phyloP scores from a whole-genome alignment of 1,140 invertebrate genomes.

The Apis florea region DNA sequence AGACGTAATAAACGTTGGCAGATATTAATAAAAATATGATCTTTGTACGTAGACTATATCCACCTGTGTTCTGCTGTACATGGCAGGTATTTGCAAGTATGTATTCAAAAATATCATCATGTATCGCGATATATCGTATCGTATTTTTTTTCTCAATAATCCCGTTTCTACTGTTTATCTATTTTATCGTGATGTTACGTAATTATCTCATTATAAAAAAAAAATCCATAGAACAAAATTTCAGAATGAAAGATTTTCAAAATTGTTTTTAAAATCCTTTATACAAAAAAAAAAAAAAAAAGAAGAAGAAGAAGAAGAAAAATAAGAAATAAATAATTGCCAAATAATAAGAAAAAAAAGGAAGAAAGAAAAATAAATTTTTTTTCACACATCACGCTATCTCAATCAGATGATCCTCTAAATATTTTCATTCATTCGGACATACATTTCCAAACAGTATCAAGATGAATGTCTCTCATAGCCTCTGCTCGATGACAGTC shows the following conservation, averaged over 20 bases:
- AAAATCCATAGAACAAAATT: not conserved
- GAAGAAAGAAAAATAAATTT: not conserved
- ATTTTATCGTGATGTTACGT: not conserved
- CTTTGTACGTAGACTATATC: not conserved
- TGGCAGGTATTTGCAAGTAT: not conserved
- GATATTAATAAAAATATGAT: slow-evolving; percentile 22
- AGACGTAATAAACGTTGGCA: slow-evolving; percentile 13
- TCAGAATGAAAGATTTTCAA: no score
- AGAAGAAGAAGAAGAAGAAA: no score
- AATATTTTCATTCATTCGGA: not conserved
- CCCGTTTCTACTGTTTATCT: not conserved
- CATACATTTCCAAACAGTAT: not conserved
- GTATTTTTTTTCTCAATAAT: not conserved
- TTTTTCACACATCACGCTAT: no score
- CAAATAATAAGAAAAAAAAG: not conserved
- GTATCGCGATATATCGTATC: not conserved
- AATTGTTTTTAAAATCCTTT: no score
- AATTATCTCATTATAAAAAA: not conserved
- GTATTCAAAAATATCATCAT: no score
- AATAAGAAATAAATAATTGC: not conserved
- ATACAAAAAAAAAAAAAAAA: no score
- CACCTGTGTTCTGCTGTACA: no score
- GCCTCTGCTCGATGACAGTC: not conserved
- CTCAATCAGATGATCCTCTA: not conserved
- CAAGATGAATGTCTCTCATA: not conserved